Percentiles rank a stretch among this genome's conserved stretches.
phyloP scores from a whole-genome alignment of 2,113 vertebrate genomes.

The Pandion haliaetus region DNA sequence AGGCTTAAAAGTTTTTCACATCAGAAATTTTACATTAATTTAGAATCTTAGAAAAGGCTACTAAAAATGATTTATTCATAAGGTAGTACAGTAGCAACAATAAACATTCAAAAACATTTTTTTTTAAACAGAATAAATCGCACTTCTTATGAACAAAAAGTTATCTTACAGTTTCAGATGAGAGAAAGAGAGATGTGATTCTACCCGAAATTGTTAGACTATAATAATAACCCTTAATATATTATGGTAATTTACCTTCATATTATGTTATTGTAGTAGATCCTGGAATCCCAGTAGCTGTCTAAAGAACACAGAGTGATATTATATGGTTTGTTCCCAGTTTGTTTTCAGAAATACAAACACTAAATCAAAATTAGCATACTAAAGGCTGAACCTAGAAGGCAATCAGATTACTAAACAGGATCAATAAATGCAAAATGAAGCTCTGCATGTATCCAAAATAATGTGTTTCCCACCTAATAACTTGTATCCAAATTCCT shows the following conservation, averaged over 20 bases:
- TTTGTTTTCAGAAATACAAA: conserved; percentile 72
- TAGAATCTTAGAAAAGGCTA: not conserved
- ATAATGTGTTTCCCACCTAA: not conserved
- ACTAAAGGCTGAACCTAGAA: conserved; percentile 58
- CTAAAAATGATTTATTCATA: conserved; percentile 21
- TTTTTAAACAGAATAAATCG: not conserved
- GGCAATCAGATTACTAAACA: conserved; percentile 58
- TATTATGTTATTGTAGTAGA: conserved; percentile 41
- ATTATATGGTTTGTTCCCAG: conserved; percentile 63
- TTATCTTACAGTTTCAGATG: not conserved
- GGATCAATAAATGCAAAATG: conserved; percentile 61
- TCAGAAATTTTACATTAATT: not conserved
- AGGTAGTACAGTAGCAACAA: not conserved
- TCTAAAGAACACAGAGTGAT: conserved; percentile 54
- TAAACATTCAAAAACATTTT: not conserved
- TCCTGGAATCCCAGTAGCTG: conserved; percentile 50
- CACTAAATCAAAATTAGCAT: conserved; percentile 72
- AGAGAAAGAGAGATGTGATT: not conserved
- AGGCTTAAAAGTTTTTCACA: not conserved
- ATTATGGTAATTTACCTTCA: conserved; percentile 62
- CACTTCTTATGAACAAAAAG: not conserved
- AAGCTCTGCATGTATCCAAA: conserved; percentile 44
- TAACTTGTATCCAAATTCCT: conserved; percentile 29
- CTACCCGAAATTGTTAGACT: conserved; percentile 16
- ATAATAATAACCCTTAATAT: conserved; percentile 46